These are phyloP conservation scores for Lasioglossum pauxillum DNA, from an alignment of 2,888 invertebrate species.

Conservation along the genomic window DNA sequence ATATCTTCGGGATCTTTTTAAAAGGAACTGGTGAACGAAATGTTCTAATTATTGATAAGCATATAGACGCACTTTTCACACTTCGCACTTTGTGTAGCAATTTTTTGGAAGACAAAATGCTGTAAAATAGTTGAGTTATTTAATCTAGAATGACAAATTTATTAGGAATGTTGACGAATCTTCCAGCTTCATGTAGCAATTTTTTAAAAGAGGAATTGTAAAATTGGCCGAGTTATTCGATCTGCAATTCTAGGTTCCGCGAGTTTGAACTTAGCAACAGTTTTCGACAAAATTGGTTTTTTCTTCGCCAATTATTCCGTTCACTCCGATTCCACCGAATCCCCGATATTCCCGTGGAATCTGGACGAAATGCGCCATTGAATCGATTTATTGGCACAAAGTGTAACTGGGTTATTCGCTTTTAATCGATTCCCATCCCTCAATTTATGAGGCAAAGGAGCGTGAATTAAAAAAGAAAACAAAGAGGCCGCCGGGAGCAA, in stretches of 20 bases:
- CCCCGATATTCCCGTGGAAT: conserved; percentile 32
- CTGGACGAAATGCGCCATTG: conserved; percentile 37
- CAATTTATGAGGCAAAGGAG: conserved; percentile 21
- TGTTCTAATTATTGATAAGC: not conserved
- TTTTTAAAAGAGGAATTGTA: not conserved
- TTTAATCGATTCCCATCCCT: conserved; percentile 45
- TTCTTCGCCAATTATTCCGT: not conserved
- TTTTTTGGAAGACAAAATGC: not conserved
- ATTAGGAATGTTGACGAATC: not conserved
- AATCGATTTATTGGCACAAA: conserved; percentile 48
- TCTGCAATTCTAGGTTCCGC: not conserved
- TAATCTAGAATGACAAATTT: not conserved
- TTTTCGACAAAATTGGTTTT: not conserved
- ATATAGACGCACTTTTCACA: not conserved
- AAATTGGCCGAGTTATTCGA: not conserved
- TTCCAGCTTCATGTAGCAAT: not conserved
- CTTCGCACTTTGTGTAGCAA: not conserved
- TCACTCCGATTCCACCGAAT: not conserved
- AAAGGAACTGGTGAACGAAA: not conserved
- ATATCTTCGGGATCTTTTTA: not conserved
- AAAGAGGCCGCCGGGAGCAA: not conserved
- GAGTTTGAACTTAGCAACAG: not conserved
- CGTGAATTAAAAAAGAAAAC: conserved; percentile 20
- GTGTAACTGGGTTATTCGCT: conserved; percentile 48
- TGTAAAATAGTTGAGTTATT: not conserved